Evolutionary conservation across 2,113 vertebrate species (phyloP).

Genomic region (Maccullochella peelii): DNA sequence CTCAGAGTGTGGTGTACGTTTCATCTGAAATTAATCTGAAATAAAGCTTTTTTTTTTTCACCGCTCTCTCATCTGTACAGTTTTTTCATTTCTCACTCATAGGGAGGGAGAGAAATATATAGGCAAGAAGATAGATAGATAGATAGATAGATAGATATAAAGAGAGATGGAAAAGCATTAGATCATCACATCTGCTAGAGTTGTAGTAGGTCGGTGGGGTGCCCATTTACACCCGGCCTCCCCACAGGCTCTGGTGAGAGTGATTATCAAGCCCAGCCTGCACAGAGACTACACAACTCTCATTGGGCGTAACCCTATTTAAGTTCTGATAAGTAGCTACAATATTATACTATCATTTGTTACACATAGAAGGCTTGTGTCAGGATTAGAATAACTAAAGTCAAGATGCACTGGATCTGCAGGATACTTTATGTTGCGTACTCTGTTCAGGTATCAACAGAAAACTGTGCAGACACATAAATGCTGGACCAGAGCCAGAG

Average conservation of each 20-base stretch:
- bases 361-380: not conserved
- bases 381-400: not conserved
- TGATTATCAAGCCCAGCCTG: slow-evolving; percentile 73
- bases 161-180: slow-evolving; percentile 10
- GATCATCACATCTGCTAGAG: slow-evolving; percentile 72
- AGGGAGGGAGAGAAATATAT: slow-evolving; percentile 8
- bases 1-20: slow-evolving; percentile 58
- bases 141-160: not conserved
- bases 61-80: not conserved
- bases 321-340: not conserved
- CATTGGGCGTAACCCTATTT: slow-evolving; percentile 20
- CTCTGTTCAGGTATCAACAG: slow-evolving; percentile 1
- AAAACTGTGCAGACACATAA: slow-evolving; percentile 12
- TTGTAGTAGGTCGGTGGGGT: slow-evolving; percentile 71
- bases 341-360: slow-evolving; percentile 1
- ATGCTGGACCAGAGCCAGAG: slow-evolving; percentile 26
- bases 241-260: slow-evolving; percentile 74
- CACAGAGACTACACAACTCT: slow-evolving; percentile 44
- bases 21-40: slow-evolving; percentile 55
- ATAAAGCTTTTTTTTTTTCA: slow-evolving; percentile 1
- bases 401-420: not conserved
- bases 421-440: not conserved
- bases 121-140: no score
- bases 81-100: slow-evolving; percentile 5
- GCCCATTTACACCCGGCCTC: slow-evolving; percentile 79